Evolutionary conservation across 2,888 invertebrate species (phyloP).

Genomic region (Cryptocephalus moraei): DNA sequence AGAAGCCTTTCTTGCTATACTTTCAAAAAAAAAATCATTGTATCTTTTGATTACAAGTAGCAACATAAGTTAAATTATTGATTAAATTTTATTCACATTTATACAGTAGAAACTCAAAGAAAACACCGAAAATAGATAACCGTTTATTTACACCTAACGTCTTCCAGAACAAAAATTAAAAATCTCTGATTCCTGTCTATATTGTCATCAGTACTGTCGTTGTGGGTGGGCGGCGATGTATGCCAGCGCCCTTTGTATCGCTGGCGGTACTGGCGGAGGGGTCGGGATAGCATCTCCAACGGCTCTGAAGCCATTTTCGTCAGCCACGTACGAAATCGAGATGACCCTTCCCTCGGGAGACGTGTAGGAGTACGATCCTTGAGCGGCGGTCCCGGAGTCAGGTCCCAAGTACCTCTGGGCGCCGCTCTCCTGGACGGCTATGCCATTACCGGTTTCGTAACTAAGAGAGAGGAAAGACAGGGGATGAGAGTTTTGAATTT

Average conservation of each 20-base stretch:
- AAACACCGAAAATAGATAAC: no score
- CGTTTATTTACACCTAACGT: no score
- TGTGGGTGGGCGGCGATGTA: slow-evolving; percentile 42
- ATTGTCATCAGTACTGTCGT: background rate
- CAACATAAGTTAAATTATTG: no score
- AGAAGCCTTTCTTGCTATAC: no score
- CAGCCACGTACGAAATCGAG: slow-evolving; percentile 21
- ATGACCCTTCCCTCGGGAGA: slow-evolving; percentile 23
- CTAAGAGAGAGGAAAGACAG: no score
- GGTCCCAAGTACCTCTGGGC: slow-evolving; percentile 29
- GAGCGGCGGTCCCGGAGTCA: slow-evolving; percentile 34
- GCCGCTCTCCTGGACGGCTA: slow-evolving; percentile 47
- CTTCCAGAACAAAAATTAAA: no score
- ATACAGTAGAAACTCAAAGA: no score
- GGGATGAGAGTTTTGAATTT: background rate
- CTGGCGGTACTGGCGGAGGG: slow-evolving; percentile 30
- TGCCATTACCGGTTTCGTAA: slow-evolving; percentile 51
- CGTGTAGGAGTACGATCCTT: slow-evolving; percentile 37
- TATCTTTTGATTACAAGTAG: no score
- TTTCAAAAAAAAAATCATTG: no score
- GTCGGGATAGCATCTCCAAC: slow-evolving; percentile 19
- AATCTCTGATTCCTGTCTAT: no score
- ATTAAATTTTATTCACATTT: no score
- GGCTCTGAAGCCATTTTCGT: slow-evolving; percentile 28
- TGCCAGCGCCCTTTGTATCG: slow-evolving; percentile 45